These are phyloP conservation scores for Synanthedon andrenaeformis DNA, from an alignment of 2,888 invertebrate genomes.

Conservation along the genomic window DNA sequence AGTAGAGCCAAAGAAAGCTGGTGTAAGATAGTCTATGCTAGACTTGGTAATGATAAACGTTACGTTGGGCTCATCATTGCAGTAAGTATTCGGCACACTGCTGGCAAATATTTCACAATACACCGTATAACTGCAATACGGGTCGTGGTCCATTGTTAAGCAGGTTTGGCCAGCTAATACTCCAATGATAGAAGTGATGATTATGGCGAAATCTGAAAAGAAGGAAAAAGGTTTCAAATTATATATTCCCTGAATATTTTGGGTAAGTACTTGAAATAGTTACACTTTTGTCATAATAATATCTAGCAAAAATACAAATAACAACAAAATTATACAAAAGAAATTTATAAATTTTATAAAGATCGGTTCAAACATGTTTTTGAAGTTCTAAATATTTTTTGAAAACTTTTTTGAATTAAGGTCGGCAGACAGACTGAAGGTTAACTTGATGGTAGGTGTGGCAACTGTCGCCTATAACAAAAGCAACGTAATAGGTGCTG, in stretches of 20 bases:
- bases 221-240: conserved; percentile 3
- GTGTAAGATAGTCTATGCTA: conserved; percentile 14
- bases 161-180: conserved; percentile 19
- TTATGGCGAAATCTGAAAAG: conserved; percentile 17
- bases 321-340: no score
- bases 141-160: conserved; percentile 8
- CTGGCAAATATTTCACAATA: conserved; percentile 27
- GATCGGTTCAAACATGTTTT: no score
- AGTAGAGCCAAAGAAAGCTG: conserved; percentile 41
- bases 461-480: no score
- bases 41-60: conserved; percentile 31
- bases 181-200: conserved; percentile 4
- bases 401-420: no score
- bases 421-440: no score
- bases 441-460: no score
- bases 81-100: conserved; percentile 20
- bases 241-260: not conserved
- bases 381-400: no score
- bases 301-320: no score
- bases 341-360: no score
- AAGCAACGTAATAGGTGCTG: no score
- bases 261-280: not conserved
- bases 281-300: no score
- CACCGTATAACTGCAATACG: conserved; percentile 32
- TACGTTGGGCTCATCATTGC: conserved; percentile 25